phyloP scores from a whole-genome alignment of 2,888 invertebrate genomes.

The Megastigmus dorsalis region DNA sequence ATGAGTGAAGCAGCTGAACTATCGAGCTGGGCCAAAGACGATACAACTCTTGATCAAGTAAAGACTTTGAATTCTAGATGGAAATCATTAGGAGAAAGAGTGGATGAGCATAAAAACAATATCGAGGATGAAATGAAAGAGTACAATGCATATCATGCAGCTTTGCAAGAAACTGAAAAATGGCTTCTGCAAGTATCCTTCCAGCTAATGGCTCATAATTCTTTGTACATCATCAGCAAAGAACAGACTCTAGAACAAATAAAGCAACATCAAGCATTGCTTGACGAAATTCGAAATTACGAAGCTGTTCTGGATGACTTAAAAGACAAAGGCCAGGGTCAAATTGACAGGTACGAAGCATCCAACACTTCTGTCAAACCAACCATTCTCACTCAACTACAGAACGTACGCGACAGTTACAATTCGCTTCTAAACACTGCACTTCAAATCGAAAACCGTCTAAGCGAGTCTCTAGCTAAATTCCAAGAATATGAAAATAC shows the following conservation, averaged over 20 bases:
- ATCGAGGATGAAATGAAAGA: constrained; percentile 89
- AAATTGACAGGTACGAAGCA: constrained; percentile 86
- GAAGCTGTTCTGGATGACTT: constrained; percentile 87
- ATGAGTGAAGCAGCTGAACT: constrained; percentile 85
- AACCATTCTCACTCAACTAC: constrained; percentile 88
- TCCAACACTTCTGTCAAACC: constrained; percentile 84
- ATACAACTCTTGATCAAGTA: constrained; percentile 80
- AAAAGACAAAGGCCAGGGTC: constrained; percentile 87
- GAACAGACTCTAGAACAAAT: constrained; percentile 94
- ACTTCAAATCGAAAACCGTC: constrained; percentile 90
- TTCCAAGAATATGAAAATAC: constrained; percentile 96
- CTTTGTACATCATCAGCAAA: constrained; percentile 91
- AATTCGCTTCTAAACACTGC: constrained; percentile 92
- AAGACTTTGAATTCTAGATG: constrained; percentile 83
- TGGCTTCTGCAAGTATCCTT: constrained; percentile 96
- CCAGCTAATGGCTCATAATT: constrained; percentile 96
- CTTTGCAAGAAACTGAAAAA: constrained; percentile 94
- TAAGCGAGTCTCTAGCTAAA: constrained; percentile 91
- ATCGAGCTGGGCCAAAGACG: constrained; percentile 83
- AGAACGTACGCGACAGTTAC: constrained; percentile 95
- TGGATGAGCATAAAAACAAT: constrained; percentile 79
- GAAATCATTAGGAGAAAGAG: constrained; percentile 80
- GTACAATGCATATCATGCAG: constrained; percentile 91
- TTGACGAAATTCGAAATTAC: constrained; percentile 89
- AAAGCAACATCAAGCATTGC: constrained; percentile 86